A percentile compares a stretch with the other conserved stretches of the same genome.
These are phyloP conservation scores for Osmoderma eremita DNA, from an alignment of 2,888 invertebrate species.

Conservation along the genomic window DNA sequence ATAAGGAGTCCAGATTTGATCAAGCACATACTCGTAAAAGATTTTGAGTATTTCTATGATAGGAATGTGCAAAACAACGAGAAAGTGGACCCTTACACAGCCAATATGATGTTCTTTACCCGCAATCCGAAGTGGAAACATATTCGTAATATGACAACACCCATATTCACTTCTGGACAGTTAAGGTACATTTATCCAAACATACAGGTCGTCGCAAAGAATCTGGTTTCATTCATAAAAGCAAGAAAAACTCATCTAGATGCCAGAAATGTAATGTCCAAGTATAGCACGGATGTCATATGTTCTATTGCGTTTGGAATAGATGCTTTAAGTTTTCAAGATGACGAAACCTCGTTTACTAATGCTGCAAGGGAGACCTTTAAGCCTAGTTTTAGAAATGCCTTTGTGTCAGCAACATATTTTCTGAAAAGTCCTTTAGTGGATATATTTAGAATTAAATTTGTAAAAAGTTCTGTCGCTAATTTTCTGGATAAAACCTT, in stretches of 20 bases:
- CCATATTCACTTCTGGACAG: slow-evolving; percentile 68
- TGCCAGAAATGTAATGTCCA: neutral
- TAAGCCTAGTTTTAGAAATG: neutral
- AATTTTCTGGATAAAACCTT: slow-evolving; percentile 57
- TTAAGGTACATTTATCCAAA: slow-evolving; percentile 66
- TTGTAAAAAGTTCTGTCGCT: slow-evolving; percentile 55
- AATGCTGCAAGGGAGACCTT: slow-evolving; percentile 52
- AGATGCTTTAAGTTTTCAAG: slow-evolving; percentile 59
- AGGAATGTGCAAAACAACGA: slow-evolving; percentile 61
- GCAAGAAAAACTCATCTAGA: slow-evolving; percentile 9
- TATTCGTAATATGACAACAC: slow-evolving; percentile 65
- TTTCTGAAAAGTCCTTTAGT: slow-evolving; percentile 49
- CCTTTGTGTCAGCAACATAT: neutral
- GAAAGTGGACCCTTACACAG: slow-evolving; percentile 60
- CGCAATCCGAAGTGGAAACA: slow-evolving; percentile 67
- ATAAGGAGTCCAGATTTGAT: slow-evolving; percentile 64
- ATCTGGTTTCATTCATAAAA: slow-evolving; percentile 35
- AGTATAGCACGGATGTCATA: slow-evolving; percentile 49
- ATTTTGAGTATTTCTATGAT: slow-evolving; percentile 65
- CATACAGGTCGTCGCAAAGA: slow-evolving; percentile 59
- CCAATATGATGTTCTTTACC: slow-evolving; percentile 62
- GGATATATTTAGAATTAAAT: slow-evolving; percentile 55
- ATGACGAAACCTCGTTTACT: slow-evolving; percentile 59
- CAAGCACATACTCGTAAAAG: slow-evolving; percentile 63
- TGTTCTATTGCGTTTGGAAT: slow-evolving; percentile 64